These are phyloP conservation scores for Chaetops frenatus DNA, from an alignment of 2,113 vertebrate species.

Conservation along the genomic window DNA sequence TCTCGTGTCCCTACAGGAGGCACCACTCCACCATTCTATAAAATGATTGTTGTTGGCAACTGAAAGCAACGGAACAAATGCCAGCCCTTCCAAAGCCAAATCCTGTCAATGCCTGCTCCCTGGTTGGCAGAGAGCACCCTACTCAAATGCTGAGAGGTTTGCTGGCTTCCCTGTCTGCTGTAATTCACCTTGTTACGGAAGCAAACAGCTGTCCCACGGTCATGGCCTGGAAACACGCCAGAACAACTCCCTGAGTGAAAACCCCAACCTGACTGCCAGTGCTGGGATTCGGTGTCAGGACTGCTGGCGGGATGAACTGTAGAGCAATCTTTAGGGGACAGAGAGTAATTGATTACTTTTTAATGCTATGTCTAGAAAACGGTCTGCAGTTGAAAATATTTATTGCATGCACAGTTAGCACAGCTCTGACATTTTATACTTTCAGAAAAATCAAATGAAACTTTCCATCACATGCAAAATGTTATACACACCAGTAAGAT, in stretches of 20 bases:
- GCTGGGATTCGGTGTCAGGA: conserved; percentile 29
- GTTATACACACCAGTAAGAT: neutral
- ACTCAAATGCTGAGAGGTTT: conserved; percentile 75
- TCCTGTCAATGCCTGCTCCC: conserved; percentile 62
- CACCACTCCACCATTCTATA: conserved; percentile 17
- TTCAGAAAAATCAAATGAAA: neutral
- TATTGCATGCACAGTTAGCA: neutral
- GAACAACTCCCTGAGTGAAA: conserved; percentile 69
- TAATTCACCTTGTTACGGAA: conserved; percentile 72
- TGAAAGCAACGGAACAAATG: conserved; percentile 28
- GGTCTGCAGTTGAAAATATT: conserved; percentile 1
- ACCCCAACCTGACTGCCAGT: conserved; percentile 62
- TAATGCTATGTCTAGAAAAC: conserved; percentile 6
- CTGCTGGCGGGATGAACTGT: conserved; percentile 53
- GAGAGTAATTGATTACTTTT: conserved; percentile 29
- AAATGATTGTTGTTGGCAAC: conserved; percentile 19
- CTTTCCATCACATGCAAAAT: neutral
- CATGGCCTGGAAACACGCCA: conserved; percentile 72
- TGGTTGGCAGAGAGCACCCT: conserved; percentile 66
- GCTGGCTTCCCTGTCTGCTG: conserved; percentile 68
- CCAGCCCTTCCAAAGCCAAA: conserved; percentile 56
- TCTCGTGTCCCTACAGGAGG: conserved; percentile 22
- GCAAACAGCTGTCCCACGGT: conserved; percentile 75
- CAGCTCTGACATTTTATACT: neutral
- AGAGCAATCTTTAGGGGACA: conserved; percentile 12